Percentiles rank a stretch among this genome's conserved stretches.
Conservation (phyloP, 2,888 invertebrate genomes). For the Matsumyia berberina region DNA sequence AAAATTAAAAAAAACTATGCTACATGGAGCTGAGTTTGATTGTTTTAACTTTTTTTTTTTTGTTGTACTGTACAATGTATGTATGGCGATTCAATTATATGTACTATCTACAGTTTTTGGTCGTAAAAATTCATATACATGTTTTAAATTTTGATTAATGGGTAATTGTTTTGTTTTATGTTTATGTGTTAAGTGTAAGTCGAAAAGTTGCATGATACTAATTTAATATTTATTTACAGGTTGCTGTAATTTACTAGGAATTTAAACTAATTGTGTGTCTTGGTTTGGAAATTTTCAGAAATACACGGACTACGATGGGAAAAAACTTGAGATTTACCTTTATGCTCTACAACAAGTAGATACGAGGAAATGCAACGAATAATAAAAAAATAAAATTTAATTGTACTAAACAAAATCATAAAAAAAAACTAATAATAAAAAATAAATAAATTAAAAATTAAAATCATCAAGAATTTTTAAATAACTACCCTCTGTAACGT, state of each 20-base stretch:
- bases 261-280: neutral
- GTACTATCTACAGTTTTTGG: conserved; percentile 8
- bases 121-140: conserved; percentile 1
- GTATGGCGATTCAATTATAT: conserved; percentile 23
- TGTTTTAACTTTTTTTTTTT: neutral
- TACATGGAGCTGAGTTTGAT: conserved; percentile 18
- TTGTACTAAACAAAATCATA: conserved; percentile 28
- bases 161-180: conserved; percentile 5
- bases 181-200: conserved; percentile 25
- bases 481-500: conserved; percentile 54
- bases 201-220: neutral
- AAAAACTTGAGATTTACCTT: too few relatives aligned
- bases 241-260: neutral
- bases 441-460: conserved; percentile 15
- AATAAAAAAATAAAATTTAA: too few relatives aligned
- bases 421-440: conserved; percentile 51
- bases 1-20: neutral
- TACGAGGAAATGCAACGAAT: too few relatives aligned
- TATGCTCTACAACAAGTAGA: too few relatives aligned
- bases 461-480: conserved; percentile 16
- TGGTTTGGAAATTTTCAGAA: neutral
- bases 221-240: conserved; percentile 25
- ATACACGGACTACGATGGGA: too few relatives aligned
- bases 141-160: neutral
- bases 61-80: neutral